These are phyloP conservation scores for Zosterops borbonicus DNA, from an alignment of 2,113 vertebrate genomes.

Conservation along the genomic window DNA sequence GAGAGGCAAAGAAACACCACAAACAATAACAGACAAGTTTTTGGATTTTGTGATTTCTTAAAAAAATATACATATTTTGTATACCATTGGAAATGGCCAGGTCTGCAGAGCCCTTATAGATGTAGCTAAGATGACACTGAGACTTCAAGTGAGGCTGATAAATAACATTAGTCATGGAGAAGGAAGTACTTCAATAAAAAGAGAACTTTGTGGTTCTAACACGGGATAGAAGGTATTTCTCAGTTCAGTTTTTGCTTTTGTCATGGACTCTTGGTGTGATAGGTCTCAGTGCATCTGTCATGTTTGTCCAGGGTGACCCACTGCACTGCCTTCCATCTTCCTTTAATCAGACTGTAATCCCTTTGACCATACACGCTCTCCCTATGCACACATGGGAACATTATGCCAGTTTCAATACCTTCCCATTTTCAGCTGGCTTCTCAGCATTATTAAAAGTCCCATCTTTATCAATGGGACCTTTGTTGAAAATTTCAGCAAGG, in stretches of 20 bases:
- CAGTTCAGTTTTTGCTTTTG: neutral
- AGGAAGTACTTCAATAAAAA: neutral
- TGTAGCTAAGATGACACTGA: neutral
- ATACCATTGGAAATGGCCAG: neutral
- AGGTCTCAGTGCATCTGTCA: neutral
- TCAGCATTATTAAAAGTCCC: neutral
- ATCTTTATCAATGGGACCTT: neutral
- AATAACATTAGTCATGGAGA: neutral
- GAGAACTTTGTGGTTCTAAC: neutral
- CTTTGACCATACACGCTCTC: neutral
- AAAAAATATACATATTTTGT: neutral
- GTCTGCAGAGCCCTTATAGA: neutral
- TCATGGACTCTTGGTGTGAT: neutral
- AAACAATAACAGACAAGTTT: neutral
- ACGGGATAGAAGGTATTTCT: neutral
- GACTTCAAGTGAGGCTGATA: neutral
- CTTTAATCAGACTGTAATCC: neutral
- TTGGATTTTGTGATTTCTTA: neutral
- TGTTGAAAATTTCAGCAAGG: neutral
- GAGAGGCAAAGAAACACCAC: neutral
- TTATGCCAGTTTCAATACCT: neutral
- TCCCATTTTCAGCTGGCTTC: neutral
- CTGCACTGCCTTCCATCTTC: neutral
- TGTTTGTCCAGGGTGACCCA: neutral
- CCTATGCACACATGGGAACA: neutral